These are phyloP conservation scores for Drosophila tanythrix DNA, from an alignment of 2,888 invertebrate genomes.

Conservation along the genomic window DNA sequence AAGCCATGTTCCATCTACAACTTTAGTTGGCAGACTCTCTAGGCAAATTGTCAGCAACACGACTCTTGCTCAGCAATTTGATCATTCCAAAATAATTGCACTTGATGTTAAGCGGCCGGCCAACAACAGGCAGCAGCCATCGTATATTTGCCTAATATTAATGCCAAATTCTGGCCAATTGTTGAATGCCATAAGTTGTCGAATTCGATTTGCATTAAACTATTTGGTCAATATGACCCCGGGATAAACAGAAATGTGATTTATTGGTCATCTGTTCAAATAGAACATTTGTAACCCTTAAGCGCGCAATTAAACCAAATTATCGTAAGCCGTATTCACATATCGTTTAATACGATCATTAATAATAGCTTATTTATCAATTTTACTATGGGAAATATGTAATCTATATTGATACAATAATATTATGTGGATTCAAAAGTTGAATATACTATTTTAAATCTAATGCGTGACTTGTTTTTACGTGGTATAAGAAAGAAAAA, in stretches of 20 bases:
- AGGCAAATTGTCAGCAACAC: slow-evolving; percentile 15
- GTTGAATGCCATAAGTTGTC: background rate
- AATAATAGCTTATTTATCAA: background rate
- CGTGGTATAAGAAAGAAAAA: background rate
- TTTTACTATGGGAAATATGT: background rate
- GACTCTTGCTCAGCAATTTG: slow-evolving; percentile 1
- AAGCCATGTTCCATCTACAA: slow-evolving; percentile 17
- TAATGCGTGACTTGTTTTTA: background rate
- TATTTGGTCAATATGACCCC: background rate
- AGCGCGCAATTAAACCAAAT: background rate
- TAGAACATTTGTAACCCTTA: background rate
- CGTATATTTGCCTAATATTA: slow-evolving; percentile 6
- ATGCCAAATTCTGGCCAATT: background rate
- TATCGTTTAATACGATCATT: background rate
- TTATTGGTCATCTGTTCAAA: background rate
- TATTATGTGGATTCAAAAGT: background rate
- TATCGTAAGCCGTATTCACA: background rate
- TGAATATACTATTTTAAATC: background rate
- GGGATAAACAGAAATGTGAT: background rate
- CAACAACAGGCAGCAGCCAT: background rate
- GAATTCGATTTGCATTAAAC: slow-evolving; percentile 6
- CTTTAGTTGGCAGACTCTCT: slow-evolving; percentile 30
- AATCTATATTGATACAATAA: background rate
- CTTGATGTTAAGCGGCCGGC: slow-evolving; percentile 16
- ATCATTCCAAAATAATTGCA: slow-evolving; percentile 23